Conservation (phyloP, 2,888 invertebrate species). For the Melieria picta region DNA sequence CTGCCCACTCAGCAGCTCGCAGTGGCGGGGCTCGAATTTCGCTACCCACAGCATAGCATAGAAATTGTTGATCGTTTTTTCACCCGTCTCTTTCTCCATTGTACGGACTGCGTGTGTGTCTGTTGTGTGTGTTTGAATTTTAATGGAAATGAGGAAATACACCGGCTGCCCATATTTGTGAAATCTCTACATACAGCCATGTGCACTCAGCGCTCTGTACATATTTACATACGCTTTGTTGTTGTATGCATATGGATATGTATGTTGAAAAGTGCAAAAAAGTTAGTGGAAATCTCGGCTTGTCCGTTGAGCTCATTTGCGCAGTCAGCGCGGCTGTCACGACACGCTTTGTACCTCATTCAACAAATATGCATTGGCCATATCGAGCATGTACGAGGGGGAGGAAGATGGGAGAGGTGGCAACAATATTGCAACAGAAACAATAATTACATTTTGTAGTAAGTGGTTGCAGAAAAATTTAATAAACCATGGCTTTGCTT, state of each 20-base stretch:
- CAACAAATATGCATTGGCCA: too few species aligned
- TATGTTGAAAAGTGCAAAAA: background rate
- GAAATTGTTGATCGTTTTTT: too few species aligned
- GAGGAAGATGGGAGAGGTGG: background rate
- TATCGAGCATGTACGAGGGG: too few species aligned
- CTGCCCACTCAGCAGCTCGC: background rate
- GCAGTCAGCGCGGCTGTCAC: background rate
- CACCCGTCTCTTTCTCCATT: too few species aligned
- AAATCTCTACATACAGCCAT: background rate
- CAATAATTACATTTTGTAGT: background rate
- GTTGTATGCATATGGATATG: background rate
- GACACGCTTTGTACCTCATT: too few species aligned
- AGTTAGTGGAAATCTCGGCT: constrained; percentile 4
- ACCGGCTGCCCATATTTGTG: constrained; percentile 5
- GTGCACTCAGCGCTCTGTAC: too few species aligned
- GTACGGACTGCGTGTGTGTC: too few species aligned
- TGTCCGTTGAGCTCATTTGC: constrained; percentile 20
- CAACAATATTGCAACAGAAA: background rate
- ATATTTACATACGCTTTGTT: too few species aligned
- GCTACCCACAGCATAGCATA: background rate
- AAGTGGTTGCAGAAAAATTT: background rate
- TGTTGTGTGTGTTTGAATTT: background rate
- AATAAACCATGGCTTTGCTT: background rate
- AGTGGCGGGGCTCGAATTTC: constrained; percentile 7
- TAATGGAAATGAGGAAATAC: constrained; percentile 27